A percentile compares a stretch with the other conserved stretches of the same genome.
phyloP scores from a whole-genome alignment of 2,113 vertebrate genomes.

The Ailurus styani region DNA sequence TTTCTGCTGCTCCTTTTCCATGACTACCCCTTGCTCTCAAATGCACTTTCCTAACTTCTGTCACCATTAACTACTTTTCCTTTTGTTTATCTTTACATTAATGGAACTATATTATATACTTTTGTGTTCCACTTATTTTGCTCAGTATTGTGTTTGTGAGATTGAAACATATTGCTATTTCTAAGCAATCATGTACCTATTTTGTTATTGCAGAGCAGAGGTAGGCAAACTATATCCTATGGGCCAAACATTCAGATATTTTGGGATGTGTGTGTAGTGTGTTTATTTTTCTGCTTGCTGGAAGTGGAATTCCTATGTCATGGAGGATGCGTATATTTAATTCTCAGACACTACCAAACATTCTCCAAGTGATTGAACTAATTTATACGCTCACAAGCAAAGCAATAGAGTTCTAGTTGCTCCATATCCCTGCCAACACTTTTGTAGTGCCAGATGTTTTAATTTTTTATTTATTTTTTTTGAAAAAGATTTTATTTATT shows the following conservation, averaged over 20 bases:
- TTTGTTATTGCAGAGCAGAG: background rate
- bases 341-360: background rate
- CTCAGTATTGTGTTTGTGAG: background rate
- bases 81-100: background rate
- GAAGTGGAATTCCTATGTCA: background rate
- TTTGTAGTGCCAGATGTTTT: background rate
- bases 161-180: background rate
- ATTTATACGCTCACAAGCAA: background rate
- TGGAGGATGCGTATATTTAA: background rate
- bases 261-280: background rate
- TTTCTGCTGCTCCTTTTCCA: background rate
- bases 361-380: background rate
- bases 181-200: background rate
- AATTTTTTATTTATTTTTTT: too few species aligned
- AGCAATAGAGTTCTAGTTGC: background rate
- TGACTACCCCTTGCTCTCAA: background rate
- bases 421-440: background rate
- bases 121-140: background rate
- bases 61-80: background rate
- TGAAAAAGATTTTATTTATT: too few species aligned
- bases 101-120: background rate
- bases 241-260: background rate
- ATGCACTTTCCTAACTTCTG: background rate
- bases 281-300: background rate
- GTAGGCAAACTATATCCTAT: background rate